phyloP scores from a whole-genome alignment of 1,140 invertebrate species.

The Muscidifurax raptorellus region DNA sequence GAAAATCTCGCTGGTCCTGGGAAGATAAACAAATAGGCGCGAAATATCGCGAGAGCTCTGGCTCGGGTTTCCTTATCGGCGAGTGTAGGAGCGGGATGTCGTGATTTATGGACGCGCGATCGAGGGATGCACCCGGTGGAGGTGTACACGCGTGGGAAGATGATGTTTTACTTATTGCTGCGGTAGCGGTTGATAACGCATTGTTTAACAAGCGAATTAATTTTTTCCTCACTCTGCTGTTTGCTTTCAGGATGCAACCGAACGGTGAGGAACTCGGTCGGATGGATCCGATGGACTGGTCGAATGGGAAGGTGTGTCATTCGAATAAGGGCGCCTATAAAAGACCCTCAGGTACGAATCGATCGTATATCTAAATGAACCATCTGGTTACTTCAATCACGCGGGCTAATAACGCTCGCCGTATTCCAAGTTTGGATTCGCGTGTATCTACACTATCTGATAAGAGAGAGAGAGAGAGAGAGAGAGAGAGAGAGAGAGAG shows the following conservation, averaged over 20 bases:
- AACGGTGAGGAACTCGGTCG: constrained; percentile 67
- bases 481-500: background rate
- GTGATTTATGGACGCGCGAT: constrained; percentile 25
- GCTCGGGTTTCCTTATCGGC: background rate
- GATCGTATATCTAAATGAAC: background rate
- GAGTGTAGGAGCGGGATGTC: background rate
- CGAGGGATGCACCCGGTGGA: background rate
- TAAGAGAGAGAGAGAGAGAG: background rate
- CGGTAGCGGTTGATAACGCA: background rate
- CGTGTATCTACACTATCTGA: too few species aligned
- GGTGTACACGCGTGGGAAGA: constrained; percentile 29
- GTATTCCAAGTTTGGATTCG: background rate
- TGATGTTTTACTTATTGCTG: background rate
- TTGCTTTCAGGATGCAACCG: constrained; percentile 67
- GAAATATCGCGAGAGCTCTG: constrained; percentile 36
- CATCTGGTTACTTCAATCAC: background rate
- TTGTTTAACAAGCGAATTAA: background rate
- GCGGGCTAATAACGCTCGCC: constrained; percentile 20
- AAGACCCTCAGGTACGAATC: constrained; percentile 65
- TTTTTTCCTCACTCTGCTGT: background rate
- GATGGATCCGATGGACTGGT: constrained; percentile 70
- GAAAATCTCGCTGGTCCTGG: constrained; percentile 42
- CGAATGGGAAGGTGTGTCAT: constrained; percentile 68
- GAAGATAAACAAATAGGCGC: constrained; percentile 49
- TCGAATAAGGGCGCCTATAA: constrained; percentile 64